Conservation (phyloP, 2,797 vertebrate species). For the Potorous gilbertii region DNA sequence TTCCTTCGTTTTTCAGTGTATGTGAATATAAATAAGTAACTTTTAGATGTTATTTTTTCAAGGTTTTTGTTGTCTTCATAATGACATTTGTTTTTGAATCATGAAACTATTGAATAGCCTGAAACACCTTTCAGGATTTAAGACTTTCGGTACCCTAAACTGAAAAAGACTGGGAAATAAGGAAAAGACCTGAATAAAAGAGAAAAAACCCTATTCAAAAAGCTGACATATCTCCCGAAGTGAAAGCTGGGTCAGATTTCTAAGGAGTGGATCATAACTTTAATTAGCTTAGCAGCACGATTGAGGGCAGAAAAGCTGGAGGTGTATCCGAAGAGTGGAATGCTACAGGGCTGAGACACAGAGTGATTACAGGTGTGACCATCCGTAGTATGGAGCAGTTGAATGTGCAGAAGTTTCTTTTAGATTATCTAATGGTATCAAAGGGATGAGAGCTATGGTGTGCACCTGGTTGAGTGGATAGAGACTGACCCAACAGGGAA, state of each 20-base stretch:
- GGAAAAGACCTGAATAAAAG: neutral
- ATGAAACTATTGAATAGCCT: neutral
- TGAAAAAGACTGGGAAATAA: neutral
- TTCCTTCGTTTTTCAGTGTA: neutral
- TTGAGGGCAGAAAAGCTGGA: neutral
- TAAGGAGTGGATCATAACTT: neutral
- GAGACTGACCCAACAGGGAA: neutral
- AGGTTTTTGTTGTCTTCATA: slow-evolving; percentile 20
- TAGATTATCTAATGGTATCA: neutral
- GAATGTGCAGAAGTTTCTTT: neutral
- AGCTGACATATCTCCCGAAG: neutral
- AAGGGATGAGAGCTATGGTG: neutral
- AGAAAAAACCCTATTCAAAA: neutral
- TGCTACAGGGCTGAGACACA: neutral
- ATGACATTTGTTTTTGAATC: slow-evolving; percentile 30
- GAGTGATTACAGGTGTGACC: neutral
- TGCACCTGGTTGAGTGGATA: neutral
- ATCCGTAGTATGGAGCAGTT: neutral
- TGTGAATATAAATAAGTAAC: slow-evolving; percentile 30
- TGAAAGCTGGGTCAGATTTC: neutral
- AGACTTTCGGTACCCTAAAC: neutral
- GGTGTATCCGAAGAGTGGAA: neutral
- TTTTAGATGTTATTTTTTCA: slow-evolving; percentile 35
- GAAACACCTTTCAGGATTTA: neutral
- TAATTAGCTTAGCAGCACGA: neutral